Evolutionary conservation across 1,140 invertebrate species (phyloP).

Genomic region (Ostrea edulis): DNA sequence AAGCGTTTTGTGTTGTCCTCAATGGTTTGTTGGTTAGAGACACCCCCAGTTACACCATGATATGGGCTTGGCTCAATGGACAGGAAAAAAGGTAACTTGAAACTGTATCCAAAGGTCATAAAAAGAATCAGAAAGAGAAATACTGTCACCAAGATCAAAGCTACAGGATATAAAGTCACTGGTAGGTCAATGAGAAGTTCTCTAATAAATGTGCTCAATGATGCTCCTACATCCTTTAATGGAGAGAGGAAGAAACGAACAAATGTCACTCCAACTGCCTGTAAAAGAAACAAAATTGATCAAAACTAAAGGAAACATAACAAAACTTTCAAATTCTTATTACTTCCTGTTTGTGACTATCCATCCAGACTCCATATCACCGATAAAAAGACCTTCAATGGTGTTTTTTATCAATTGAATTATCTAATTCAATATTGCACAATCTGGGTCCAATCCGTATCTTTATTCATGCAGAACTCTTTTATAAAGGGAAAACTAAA

Average conservation of each 20-base stretch:
- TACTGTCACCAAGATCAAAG: slow-evolving; percentile 54
- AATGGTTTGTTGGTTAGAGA: slow-evolving; percentile 53
- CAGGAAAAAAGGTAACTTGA: slow-evolving; percentile 67
- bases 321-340: too few species aligned
- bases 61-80: slow-evolving; percentile 64
- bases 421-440: too few species aligned
- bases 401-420: too few species aligned
- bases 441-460: too few species aligned
- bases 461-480: too few species aligned
- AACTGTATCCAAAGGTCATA: slow-evolving; percentile 67
- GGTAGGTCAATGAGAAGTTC: slow-evolving; percentile 68
- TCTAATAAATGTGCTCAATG: slow-evolving; percentile 65
- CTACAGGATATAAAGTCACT: slow-evolving; percentile 64
- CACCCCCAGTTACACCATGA: neutral
- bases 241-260: slow-evolving; percentile 68
- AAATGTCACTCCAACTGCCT: slow-evolving; percentile 69
- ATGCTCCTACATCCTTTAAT: slow-evolving; percentile 66
- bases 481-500: too few species aligned
- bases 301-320: neutral
- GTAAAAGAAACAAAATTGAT: slow-evolving; percentile 49
- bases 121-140: slow-evolving; percentile 67
- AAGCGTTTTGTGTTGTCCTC: slow-evolving; percentile 52
- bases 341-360: too few species aligned
- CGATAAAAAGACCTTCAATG: too few species aligned
- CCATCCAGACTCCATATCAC: too few species aligned